phyloP scores from a whole-genome alignment of 2,797 vertebrate genomes.

The Myripristis jacobus region DNA sequence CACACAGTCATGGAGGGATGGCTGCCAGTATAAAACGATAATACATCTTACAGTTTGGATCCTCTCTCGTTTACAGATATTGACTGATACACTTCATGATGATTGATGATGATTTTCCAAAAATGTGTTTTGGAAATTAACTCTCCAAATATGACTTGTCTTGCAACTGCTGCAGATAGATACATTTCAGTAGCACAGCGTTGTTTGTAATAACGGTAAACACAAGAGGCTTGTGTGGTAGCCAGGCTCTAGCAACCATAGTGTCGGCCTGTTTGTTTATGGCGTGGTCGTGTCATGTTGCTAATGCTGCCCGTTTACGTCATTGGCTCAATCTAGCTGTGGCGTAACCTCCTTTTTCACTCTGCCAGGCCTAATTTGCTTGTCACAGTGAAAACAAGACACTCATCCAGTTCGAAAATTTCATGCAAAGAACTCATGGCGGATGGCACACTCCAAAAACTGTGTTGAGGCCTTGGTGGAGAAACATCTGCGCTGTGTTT shows the following conservation, averaged over 20 bases:
- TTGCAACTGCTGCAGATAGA: not conserved
- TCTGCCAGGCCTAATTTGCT: not conserved
- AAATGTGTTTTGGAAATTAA: not conserved
- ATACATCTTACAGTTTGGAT: no score
- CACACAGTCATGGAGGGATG: no score
- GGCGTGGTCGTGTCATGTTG: slow-evolving; percentile 14
- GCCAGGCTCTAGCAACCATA: slow-evolving; percentile 8
- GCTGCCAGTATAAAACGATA: no score
- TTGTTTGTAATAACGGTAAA: not conserved
- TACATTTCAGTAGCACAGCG: not conserved
- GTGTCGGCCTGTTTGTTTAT: not conserved
- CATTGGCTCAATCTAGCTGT: not conserved
- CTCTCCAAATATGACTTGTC: not conserved
- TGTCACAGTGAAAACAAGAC: no score
- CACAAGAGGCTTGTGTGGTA: not conserved
- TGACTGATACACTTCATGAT: not conserved
- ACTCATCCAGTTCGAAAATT: not conserved
- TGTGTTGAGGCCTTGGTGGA: not conserved
- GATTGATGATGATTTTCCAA: not conserved
- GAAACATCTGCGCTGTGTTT: not conserved
- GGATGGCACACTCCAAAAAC: not conserved
- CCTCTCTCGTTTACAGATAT: no score
- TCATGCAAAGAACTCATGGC: not conserved
- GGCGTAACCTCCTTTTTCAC: not conserved
- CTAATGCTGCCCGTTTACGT: slow-evolving; percentile 19